Evolutionary conservation across 2,113 vertebrate genomes (phyloP).

Genomic region (Petrocephalus microphthalmus): DNA sequence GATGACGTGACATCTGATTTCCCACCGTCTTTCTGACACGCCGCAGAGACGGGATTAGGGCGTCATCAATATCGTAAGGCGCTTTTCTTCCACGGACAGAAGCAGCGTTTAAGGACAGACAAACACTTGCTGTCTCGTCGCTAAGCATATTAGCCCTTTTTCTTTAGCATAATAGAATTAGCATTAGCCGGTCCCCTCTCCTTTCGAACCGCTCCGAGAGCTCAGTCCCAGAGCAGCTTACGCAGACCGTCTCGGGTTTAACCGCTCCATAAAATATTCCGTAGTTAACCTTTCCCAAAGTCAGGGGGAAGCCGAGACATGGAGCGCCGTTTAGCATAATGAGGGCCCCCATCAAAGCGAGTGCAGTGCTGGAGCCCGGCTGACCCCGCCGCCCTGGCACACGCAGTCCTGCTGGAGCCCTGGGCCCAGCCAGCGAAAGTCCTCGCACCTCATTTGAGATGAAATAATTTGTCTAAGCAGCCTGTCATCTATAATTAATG

Average conservation of each 20-base stretch:
- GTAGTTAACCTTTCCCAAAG: conserved; percentile 78
- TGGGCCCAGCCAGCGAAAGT: conserved; percentile 53
- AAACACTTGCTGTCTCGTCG: background rate
- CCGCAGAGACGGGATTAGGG: background rate
- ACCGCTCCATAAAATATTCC: conserved; percentile 63
- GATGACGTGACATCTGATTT: background rate
- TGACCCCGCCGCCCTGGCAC: conserved; percentile 35
- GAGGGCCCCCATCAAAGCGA: conserved; percentile 73
- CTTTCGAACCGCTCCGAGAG: background rate
- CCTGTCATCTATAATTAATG: conserved; percentile 83
- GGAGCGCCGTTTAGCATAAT: conserved; percentile 74
- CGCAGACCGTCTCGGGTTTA: conserved; percentile 53
- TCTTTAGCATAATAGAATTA: background rate
- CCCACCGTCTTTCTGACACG: background rate
- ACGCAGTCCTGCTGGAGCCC: conserved; percentile 49
- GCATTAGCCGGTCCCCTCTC: too few relatives aligned
- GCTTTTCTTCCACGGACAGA: background rate
- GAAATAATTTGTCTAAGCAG: conserved; percentile 74
- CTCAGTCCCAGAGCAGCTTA: conserved; percentile 37
- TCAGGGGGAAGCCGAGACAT: conserved; percentile 61
- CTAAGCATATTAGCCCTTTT: background rate
- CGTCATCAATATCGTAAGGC: background rate
- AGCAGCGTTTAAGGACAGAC: background rate
- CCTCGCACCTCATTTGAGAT: conserved; percentile 75
- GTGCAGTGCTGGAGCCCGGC: conserved; percentile 50